Percentiles rank a stretch among this genome's conserved stretches.
These are phyloP conservation scores for Maniola hyperantus DNA, from an alignment of 2,888 invertebrate genomes.

Conservation along the genomic window DNA sequence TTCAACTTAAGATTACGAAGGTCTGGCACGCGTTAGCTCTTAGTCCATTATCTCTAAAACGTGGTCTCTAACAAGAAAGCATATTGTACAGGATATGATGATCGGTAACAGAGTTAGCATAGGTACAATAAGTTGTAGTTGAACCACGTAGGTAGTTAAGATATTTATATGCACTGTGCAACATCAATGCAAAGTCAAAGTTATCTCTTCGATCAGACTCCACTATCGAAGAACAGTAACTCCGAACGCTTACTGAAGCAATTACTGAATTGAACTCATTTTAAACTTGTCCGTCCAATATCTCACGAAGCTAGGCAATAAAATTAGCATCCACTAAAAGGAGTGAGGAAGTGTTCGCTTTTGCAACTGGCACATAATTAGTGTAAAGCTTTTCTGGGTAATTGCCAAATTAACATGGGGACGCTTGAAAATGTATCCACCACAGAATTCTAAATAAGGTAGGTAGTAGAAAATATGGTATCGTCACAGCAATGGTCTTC, in stretches of 20 bases:
- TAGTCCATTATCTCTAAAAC: too few species aligned
- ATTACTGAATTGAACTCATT: conserved; percentile 26
- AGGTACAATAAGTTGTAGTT: too few species aligned
- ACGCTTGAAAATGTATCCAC: conserved; percentile 18
- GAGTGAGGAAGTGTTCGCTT: conserved; percentile 32
- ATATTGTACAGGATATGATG: too few species aligned
- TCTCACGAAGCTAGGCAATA: conserved; percentile 30
- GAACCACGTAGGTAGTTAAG: too few species aligned
- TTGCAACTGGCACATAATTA: conserved; percentile 36
- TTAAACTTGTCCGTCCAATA: conserved; percentile 32
- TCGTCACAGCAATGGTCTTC: too few species aligned
- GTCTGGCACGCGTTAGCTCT: too few species aligned
- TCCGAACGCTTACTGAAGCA: conserved; percentile 2
- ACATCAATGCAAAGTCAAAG: not conserved
- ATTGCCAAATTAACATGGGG: conserved; percentile 32
- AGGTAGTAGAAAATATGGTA: too few species aligned
- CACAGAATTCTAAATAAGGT: too few species aligned
- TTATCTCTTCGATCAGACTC: conserved; percentile 2
- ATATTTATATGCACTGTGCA: too few species aligned
- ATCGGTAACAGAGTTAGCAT: too few species aligned
- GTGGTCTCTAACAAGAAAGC: too few species aligned
- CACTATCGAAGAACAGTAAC: conserved; percentile 5
- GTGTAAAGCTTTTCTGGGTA: conserved; percentile 33
- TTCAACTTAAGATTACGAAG: too few species aligned
- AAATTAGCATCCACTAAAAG: conserved; percentile 40